Conservation (phyloP, 2,113 vertebrate species). For the Tautogolabrus adspersus region DNA sequence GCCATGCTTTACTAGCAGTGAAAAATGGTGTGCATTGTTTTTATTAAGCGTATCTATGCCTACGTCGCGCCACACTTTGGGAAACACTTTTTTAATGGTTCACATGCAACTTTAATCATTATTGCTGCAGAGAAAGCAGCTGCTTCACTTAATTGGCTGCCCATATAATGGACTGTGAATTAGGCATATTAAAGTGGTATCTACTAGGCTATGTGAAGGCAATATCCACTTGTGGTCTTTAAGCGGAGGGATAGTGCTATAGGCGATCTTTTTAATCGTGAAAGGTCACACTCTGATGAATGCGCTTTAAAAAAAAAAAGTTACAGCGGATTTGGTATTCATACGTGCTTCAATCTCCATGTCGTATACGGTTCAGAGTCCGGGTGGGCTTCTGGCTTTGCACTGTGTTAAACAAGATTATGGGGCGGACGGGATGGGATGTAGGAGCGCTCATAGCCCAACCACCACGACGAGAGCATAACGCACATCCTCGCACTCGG, state of each 20-base stretch:
- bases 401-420: conserved; percentile 57
- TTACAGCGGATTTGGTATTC: conserved; percentile 32
- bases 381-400: conserved; percentile 32
- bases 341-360: conserved; percentile 32
- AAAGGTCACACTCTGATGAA: conserved; percentile 35
- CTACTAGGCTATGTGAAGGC: neutral
- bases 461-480: conserved; percentile 43
- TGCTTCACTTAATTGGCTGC: conserved; percentile 20
- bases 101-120: neutral
- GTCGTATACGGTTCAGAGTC: conserved; percentile 11
- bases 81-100: neutral
- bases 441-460: conserved; percentile 51
- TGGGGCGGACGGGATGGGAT: conserved; percentile 55
- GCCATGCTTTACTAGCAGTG: no score
- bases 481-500: conserved; percentile 54
- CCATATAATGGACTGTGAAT: neutral
- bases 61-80: no score
- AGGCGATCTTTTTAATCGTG: conserved; percentile 11
- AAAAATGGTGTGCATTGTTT: no score
- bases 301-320: conserved; percentile 23
- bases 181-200: neutral
- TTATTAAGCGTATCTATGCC: no score
- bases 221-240: neutral
- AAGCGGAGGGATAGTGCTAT: neutral
- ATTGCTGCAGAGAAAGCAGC: conserved; percentile 2